phyloP scores from a whole-genome alignment of 2,113 vertebrate species.

The Vimba vimba region DNA sequence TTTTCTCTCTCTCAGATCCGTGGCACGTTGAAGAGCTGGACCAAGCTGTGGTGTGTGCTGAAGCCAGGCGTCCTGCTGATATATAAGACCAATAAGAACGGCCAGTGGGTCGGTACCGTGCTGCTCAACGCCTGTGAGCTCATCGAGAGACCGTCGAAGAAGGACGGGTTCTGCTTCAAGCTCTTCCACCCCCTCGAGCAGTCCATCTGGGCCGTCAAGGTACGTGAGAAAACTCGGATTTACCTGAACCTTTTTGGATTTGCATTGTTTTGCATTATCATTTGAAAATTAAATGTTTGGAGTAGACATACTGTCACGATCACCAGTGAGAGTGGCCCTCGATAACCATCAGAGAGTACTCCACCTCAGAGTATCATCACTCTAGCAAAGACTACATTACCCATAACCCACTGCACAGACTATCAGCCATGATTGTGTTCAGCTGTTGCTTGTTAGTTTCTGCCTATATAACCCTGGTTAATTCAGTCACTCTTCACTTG shows the following conservation, averaged over 20 bases:
- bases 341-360: no score
- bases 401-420: no score
- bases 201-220: slow-evolving; percentile 99
- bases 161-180: slow-evolving; percentile 99
- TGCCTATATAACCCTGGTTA: no score
- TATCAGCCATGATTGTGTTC: no score
- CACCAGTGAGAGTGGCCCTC: no score
- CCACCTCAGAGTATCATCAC: no score
- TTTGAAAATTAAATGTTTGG: neutral
- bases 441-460: no score
- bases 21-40: slow-evolving; percentile 98
- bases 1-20: slow-evolving; percentile 83
- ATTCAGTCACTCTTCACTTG: no score
- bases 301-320: no score
- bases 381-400: no score
- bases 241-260: neutral
- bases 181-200: slow-evolving; percentile 98
- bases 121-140: slow-evolving; percentile 97
- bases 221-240: slow-evolving; percentile 61
- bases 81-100: slow-evolving; percentile 97
- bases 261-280: neutral
- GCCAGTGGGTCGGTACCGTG: slow-evolving; percentile 99
- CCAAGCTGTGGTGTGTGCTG: slow-evolving; percentile 98
- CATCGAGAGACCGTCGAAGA: slow-evolving; percentile 97
- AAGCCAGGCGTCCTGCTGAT: slow-evolving; percentile 96